These are phyloP conservation scores for Lordiphosa clarofinis DNA, from an alignment of 1,140 invertebrate genomes.

Conservation along the genomic window DNA sequence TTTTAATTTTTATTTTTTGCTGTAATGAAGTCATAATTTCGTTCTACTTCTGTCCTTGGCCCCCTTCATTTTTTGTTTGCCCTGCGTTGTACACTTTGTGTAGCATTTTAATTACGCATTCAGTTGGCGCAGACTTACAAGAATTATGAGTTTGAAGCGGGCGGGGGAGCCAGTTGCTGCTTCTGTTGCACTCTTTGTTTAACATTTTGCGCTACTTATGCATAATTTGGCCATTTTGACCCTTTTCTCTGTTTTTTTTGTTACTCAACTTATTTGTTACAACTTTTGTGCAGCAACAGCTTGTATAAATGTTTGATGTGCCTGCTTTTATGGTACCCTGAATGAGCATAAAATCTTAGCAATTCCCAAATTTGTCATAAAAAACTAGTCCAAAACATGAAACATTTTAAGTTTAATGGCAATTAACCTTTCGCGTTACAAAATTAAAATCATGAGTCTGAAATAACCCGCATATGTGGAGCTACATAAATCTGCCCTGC, in stretches of 20 bases:
- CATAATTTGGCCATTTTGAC: conserved; percentile 47
- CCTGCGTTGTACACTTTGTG: conserved; percentile 42
- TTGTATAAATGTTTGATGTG: conserved; percentile 58
- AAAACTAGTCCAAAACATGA: conserved; percentile 32
- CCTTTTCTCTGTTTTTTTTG: background rate
- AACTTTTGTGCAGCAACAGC: conserved; percentile 28
- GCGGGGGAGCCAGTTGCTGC: conserved; percentile 17
- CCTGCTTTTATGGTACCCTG: conserved; percentile 58
- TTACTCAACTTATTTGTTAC: conserved; percentile 20
- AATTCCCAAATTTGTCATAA: conserved; percentile 59
- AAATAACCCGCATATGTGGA: conserved; percentile 57
- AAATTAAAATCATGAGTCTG: conserved; percentile 70
- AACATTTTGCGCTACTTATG: conserved; percentile 43
- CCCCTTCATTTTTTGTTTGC: conserved; percentile 15
- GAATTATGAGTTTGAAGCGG: background rate
- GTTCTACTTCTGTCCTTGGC: conserved; percentile 43
- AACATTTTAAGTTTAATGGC: conserved; percentile 51
- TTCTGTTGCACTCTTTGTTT: conserved; percentile 21
- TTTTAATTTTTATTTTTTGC: conserved; percentile 9
- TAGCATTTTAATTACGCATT: conserved; percentile 73
- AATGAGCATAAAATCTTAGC: conserved; percentile 63
- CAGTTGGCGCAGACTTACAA: conserved; percentile 44
- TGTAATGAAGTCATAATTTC: conserved; percentile 50
- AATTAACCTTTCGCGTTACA: conserved; percentile 60
- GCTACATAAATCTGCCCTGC: conserved; percentile 51